phyloP scores from a whole-genome alignment of 2,797 vertebrate genomes.

The Pogonophryne albipinna region DNA sequence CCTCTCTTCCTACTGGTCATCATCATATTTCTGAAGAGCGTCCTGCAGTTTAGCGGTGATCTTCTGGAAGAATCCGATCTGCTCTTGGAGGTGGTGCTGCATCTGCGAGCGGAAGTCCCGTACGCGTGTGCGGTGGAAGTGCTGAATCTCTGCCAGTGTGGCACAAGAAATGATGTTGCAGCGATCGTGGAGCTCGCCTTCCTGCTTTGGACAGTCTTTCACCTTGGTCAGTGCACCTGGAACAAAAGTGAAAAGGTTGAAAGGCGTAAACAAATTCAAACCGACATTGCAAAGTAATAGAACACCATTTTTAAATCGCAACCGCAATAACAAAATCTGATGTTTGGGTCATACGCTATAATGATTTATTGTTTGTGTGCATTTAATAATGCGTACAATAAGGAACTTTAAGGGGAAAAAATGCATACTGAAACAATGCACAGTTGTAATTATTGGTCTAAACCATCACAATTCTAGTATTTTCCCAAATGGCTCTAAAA shows the following conservation, averaged over 20 bases:
- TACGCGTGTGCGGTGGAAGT: slow-evolving; percentile 96
- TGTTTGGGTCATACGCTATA: no score
- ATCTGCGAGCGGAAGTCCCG: slow-evolving; percentile 96
- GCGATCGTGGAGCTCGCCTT: slow-evolving; percentile 92
- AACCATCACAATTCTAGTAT: no score
- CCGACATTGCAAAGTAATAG: no score
- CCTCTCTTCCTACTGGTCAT: slow-evolving; percentile 72
- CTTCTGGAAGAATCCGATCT: slow-evolving; percentile 98
- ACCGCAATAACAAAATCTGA: no score
- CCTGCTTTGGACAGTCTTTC: slow-evolving; percentile 93
- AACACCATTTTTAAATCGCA: no score
- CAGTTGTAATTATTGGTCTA: no score
- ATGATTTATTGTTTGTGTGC: no score
- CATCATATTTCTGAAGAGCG: slow-evolving; percentile 92
- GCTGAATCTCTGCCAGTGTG: slow-evolving; percentile 97
- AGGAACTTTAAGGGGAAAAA: no score
- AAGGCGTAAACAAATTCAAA: no score
- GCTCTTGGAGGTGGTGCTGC: slow-evolving; percentile 96
- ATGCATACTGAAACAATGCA: no score
- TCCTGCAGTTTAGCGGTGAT: slow-evolving; percentile 97
- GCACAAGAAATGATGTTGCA: slow-evolving; percentile 98
- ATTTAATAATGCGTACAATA: no score
- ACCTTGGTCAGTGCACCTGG: slow-evolving; percentile 98
- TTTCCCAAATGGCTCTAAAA: no score
- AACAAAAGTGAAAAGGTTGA: slow-evolving; percentile 12